phyloP scores from a whole-genome alignment of 2,113 vertebrate genomes.

The Actenoides lindsayi region DNA sequence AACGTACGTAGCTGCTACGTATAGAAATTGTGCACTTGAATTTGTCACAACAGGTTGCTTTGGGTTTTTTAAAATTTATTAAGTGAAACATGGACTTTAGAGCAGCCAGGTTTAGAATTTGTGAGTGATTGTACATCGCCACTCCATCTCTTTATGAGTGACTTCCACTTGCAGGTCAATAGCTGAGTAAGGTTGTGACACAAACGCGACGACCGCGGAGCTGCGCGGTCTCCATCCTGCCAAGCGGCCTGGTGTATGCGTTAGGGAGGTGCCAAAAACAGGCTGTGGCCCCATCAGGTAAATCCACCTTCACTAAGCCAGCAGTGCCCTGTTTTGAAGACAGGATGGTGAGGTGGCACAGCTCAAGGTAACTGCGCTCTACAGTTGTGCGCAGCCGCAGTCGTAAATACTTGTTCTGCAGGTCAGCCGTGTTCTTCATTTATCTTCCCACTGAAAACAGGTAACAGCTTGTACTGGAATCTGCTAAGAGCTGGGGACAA shows the following conservation, averaged over 20 bases:
- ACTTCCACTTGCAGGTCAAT: neutral
- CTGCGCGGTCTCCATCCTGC: neutral
- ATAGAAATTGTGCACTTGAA: neutral
- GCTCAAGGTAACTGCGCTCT: neutral
- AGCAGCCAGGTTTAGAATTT: neutral
- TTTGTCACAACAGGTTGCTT: neutral
- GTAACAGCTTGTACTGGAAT: neutral
- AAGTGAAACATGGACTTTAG: neutral
- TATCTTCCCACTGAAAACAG: neutral
- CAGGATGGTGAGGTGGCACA: neutral
- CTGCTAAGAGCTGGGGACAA: neutral
- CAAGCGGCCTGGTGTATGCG: accelerated
- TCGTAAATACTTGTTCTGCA: neutral
- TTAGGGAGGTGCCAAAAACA: neutral
- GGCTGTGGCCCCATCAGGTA: neutral
- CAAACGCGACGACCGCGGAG: accelerated
- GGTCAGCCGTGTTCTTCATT: neutral
- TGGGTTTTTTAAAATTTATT: neutral
- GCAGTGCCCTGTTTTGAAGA: neutral
- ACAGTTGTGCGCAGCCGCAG: no score
- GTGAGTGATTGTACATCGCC: neutral
- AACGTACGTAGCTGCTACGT: neutral
- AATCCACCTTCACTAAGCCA: neutral
- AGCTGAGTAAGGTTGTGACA: neutral
- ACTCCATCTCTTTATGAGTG: neutral